Percentiles rank a stretch among this genome's conserved stretches.
Conservation (phyloP, 2,797 vertebrate species). For the Sciurus vulgaris region DNA sequence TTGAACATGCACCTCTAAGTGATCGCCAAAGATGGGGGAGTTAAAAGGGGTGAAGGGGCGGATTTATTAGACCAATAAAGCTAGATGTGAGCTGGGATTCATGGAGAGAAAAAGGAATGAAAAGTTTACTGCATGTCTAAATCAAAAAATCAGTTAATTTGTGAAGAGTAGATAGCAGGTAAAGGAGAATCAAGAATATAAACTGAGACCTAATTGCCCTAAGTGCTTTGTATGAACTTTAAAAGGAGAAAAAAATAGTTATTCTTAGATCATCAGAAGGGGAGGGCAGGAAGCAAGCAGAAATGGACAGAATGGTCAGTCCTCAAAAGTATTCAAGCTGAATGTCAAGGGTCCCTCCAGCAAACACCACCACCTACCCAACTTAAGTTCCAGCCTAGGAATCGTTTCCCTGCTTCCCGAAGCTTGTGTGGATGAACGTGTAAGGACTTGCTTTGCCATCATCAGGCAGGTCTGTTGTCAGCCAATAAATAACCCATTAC, state of each 20-base stretch:
- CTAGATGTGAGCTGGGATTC: not conserved
- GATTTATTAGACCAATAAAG: not conserved
- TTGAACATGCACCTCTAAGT: not conserved
- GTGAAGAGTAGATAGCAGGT: conserved; percentile 24
- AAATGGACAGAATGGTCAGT: not conserved
- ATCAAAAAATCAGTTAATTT: conserved; percentile 8
- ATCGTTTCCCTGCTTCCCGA: not conserved
- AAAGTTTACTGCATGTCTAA: not conserved
- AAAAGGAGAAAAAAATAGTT: not conserved
- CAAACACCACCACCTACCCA: not conserved
- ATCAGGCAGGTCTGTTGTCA: not conserved
- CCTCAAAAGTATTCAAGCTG: not conserved
- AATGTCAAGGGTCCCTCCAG: not conserved
- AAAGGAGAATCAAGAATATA: conserved; percentile 32
- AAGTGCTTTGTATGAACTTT: conserved; percentile 3
- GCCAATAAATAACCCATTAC: not conserved
- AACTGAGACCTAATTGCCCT: not conserved
- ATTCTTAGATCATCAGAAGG: not conserved
- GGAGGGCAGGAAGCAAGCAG: not conserved
- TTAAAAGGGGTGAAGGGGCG: not conserved
- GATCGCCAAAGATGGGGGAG: not conserved
- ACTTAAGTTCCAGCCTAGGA: not conserved
- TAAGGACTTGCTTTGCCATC: not conserved
- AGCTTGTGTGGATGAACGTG: not conserved
- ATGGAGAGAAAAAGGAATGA: not conserved